Conservation (phyloP, 2,113 vertebrate genomes). For the Octodon degus region DNA sequence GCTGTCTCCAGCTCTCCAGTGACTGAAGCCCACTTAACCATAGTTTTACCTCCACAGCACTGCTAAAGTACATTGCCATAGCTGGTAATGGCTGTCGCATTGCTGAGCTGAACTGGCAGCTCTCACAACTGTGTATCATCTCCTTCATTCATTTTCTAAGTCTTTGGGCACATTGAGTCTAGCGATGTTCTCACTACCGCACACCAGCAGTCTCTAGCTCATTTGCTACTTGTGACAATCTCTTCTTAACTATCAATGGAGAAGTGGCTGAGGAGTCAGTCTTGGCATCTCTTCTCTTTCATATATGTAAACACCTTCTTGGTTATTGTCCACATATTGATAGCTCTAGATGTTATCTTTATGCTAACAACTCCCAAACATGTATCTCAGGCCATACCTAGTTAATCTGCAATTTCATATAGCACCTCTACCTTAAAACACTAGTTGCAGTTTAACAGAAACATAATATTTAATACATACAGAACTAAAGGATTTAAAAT, state of each 20-base stretch:
- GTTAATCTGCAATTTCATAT: background rate
- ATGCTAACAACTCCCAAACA: background rate
- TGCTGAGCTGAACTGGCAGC: background rate
- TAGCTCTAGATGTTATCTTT: background rate
- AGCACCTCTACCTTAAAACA: background rate
- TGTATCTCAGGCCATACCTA: background rate
- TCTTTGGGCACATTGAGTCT: background rate
- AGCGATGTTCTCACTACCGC: background rate
- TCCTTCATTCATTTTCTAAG: background rate
- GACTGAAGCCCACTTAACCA: background rate
- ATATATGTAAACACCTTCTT: background rate
- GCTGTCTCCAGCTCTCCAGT: background rate
- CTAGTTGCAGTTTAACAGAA: background rate
- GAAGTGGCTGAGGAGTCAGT: background rate
- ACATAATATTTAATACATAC: background rate
- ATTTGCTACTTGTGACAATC: background rate
- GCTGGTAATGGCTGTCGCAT: background rate
- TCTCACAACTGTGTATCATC: background rate
- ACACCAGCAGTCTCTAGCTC: background rate
- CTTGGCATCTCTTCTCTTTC: background rate
- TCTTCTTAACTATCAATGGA: background rate
- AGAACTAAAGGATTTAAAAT: conserved; percentile 11
- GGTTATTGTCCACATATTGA: background rate
- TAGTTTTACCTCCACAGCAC: background rate
- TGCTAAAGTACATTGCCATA: background rate